Evolutionary conservation across 2,113 vertebrate genomes (phyloP).

Genomic region (Rana temporaria): DNA sequence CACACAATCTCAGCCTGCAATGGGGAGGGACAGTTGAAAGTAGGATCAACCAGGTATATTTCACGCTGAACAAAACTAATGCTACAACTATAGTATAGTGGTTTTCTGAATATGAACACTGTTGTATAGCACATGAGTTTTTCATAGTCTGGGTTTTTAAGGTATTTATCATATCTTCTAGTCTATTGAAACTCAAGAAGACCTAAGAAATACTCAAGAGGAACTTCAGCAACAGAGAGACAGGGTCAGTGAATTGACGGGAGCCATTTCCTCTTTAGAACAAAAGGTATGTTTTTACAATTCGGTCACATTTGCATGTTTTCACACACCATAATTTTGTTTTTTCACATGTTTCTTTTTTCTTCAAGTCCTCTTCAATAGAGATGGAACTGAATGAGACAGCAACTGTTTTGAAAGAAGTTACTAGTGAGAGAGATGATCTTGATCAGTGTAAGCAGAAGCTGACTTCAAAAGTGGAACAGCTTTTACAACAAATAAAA

Average conservation of each 20-base stretch:
- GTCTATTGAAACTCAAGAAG: constrained; percentile 34
- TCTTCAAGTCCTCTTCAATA: neutral
- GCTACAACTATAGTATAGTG: too few species aligned
- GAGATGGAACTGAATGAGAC: constrained; percentile 1
- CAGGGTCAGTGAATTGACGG: neutral
- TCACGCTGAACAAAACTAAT: too few species aligned
- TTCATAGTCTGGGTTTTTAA: too few species aligned
- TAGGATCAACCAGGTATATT: too few species aligned
- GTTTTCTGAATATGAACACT: too few species aligned
- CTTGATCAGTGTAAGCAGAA: constrained; percentile 60
- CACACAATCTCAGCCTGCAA: too few species aligned
- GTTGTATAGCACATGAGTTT: too few species aligned
- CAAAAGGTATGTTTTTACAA: constrained; percentile 1
- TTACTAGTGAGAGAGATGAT: constrained; percentile 62
- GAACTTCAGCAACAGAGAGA: constrained; percentile 28
- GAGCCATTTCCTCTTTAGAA: neutral
- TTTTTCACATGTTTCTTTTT: neutral
- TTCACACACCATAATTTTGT: neutral
- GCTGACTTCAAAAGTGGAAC: constrained; percentile 62
- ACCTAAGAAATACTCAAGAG: constrained; percentile 31
- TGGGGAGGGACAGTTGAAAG: too few species aligned
- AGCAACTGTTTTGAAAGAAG: constrained; percentile 58
- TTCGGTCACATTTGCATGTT: neutral
- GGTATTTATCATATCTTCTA: neutral
- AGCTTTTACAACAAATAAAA: constrained; percentile 57